Percentiles rank a stretch among this genome's conserved stretches.
These are phyloP conservation scores for Poecilia velifera DNA, from an alignment of 2,797 vertebrate species.

Conservation along the genomic window DNA sequence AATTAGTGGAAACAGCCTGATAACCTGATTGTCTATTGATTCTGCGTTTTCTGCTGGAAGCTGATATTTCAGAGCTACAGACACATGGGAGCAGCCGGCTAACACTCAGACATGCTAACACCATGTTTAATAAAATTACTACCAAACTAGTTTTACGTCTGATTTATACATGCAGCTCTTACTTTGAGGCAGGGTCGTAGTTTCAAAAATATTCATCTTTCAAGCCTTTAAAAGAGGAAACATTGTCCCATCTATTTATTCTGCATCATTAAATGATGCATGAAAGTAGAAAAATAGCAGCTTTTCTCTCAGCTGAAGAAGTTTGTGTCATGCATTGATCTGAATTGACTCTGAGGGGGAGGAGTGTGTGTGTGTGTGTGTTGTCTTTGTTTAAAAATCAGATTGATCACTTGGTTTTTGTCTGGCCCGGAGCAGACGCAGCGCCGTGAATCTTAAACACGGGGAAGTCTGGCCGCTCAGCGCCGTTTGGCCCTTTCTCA, in stretches of 20 bases:
- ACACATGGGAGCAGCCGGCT: not conserved
- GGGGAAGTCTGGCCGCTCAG: conserved; percentile 30
- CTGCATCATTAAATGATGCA: conserved; percentile 51
- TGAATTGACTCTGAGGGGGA: conserved; percentile 25
- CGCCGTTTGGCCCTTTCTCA: conserved; percentile 34
- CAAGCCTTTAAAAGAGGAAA: conserved; percentile 47
- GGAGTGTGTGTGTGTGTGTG: conserved; percentile 5
- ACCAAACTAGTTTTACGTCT: not conserved
- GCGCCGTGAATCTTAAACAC: conserved; percentile 44
- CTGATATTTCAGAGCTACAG: conserved; percentile 28
- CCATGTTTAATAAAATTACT: not conserved
- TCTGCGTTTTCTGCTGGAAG: conserved; percentile 44
- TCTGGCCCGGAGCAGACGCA: conserved; percentile 15
- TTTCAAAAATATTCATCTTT: conserved; percentile 39
- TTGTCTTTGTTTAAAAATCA: conserved; percentile 59
- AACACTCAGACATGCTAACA: too few relatives aligned
- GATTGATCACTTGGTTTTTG: conserved; percentile 57
- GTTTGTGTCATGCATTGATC: conserved; percentile 50
- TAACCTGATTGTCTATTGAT: conserved; percentile 72
- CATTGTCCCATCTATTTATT: conserved; percentile 34
- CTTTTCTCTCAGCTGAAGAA: conserved; percentile 43
- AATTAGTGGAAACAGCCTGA: conserved; percentile 65
- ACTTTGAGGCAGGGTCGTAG: conserved; percentile 49
- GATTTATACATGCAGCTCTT: not conserved
- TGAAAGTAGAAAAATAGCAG: conserved; percentile 22